Percentiles rank a stretch among this genome's conserved stretches.
phyloP scores from a whole-genome alignment of 2,888 invertebrate genomes.

The Bursaphelenchus okinawaensis region DNA sequence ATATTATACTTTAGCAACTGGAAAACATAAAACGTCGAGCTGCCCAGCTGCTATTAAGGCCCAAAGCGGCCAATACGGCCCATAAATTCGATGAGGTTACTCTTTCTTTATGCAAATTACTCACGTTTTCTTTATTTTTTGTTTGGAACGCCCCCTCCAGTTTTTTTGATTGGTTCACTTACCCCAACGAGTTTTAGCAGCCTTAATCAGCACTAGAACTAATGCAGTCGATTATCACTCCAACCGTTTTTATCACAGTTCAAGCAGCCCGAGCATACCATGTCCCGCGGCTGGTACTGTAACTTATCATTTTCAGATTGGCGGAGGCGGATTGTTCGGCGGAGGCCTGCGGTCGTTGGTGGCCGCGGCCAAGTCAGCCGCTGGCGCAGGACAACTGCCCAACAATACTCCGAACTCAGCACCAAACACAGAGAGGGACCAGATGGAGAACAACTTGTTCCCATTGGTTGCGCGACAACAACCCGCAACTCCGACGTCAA shows the following conservation, averaged over 20 bases:
- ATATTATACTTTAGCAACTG: conserved; percentile 31
- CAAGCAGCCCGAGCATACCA: background rate
- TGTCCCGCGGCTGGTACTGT: background rate
- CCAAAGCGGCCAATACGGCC: conserved; percentile 11
- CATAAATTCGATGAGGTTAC: background rate
- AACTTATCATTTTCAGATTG: conserved; percentile 22
- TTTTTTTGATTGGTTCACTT: background rate
- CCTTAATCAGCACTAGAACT: no score
- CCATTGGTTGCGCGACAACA: conserved; percentile 20
- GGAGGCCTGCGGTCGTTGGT: conserved; percentile 51
- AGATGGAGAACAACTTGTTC: conserved; percentile 11
- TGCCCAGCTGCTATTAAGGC: conserved; percentile 41
- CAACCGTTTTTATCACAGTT: background rate
- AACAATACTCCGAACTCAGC: conserved; percentile 7
- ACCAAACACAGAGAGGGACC: conserved; percentile 1
- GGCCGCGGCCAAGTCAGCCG: conserved; percentile 50
- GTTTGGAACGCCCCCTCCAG: background rate
- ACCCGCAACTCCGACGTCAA: conserved; percentile 7
- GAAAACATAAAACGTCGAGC: conserved; percentile 48
- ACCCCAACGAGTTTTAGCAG: no score
- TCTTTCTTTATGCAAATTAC: background rate
- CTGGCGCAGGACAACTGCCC: conserved; percentile 19
- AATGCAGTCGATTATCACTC: background rate
- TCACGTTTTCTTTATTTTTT: conserved; percentile 1
- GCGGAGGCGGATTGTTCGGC: conserved; percentile 49